These are phyloP conservation scores for Hippocampus barbouri DNA, from an alignment of 2,113 vertebrate genomes.

Conservation along the genomic window DNA sequence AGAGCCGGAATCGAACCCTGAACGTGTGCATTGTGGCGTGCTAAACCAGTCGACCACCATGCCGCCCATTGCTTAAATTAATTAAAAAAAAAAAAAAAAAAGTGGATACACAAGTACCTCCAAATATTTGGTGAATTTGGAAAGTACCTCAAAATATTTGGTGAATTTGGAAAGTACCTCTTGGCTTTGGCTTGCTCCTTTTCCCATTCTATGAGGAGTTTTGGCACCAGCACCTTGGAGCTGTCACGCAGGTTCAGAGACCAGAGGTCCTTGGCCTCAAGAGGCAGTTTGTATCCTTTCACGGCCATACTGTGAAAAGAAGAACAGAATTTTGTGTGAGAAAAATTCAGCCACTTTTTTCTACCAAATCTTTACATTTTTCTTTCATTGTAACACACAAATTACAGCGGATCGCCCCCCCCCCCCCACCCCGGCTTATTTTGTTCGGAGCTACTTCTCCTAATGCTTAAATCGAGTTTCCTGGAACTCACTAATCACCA, in stretches of 20 bases:
- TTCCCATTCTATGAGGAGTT: constrained; percentile 83
- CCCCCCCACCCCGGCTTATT: neutral
- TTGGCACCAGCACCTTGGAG: constrained; percentile 76
- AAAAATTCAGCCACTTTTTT: no score
- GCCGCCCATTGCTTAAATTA: no score
- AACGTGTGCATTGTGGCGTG: no score
- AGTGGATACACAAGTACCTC: no score
- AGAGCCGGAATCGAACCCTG: no score
- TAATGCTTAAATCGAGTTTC: constrained; percentile 27
- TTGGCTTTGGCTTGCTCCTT: constrained; percentile 72
- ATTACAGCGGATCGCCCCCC: neutral
- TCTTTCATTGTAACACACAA: neutral
- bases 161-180: constrained; percentile 52
- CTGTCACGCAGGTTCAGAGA: constrained; percentile 80
- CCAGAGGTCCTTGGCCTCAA: constrained; percentile 90
- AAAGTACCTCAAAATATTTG: no score
- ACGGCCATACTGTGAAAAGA: constrained; percentile 79
- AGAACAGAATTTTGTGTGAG: neutral
- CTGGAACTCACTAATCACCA: constrained; percentile 31
- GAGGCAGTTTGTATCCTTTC: constrained; percentile 84
- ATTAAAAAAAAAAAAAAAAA: no score
- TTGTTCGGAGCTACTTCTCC: neutral
- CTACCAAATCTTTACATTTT: neutral
- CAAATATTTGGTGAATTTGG: neutral
- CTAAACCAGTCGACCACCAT: no score